phyloP scores from a whole-genome alignment of 1,140 invertebrate genomes.

The Diachasma alloeum region DNA sequence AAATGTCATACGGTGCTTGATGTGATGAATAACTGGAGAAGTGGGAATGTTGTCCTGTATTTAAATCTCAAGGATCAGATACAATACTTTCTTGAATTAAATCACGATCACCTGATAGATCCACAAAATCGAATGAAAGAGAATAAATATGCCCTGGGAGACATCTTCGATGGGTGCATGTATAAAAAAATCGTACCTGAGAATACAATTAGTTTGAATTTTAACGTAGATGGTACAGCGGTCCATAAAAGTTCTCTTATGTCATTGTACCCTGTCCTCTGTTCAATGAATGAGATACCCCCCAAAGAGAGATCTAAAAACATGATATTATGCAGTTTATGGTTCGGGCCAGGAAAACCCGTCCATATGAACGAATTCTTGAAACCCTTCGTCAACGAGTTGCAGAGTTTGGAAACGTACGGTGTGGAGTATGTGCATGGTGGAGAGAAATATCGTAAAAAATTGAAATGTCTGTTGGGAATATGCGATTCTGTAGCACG shows the following conservation, averaged over 20 bases:
- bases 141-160: constrained; percentile 28
- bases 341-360: constrained; percentile 37
- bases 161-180: constrained; percentile 15
- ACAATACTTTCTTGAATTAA: no score
- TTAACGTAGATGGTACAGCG: constrained; percentile 35
- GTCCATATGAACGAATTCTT: constrained; percentile 34
- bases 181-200: constrained; percentile 21
- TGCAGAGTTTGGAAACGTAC: constrained; percentile 9
- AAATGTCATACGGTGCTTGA: not conserved
- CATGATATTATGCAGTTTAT: constrained; percentile 34
- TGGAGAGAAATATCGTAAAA: constrained; percentile 28
- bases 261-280: constrained; percentile 32
- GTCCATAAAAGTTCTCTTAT: constrained; percentile 31
- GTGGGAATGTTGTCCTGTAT: no score
- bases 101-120: constrained; percentile 1
- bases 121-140: constrained; percentile 11
- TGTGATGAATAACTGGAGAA: no score
- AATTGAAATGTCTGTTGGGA: constrained; percentile 19
- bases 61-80: no score
- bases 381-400: constrained; percentile 36
- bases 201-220: constrained; percentile 33
- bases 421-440: constrained; percentile 34
- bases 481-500: no score
- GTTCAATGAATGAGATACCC: constrained; percentile 33
- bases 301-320: constrained; percentile 18